Percentiles rank a stretch among this genome's conserved stretches.
These are phyloP conservation scores for Watersipora subatra DNA, from an alignment of 1,140 invertebrate species.

Conservation along the genomic window DNA sequence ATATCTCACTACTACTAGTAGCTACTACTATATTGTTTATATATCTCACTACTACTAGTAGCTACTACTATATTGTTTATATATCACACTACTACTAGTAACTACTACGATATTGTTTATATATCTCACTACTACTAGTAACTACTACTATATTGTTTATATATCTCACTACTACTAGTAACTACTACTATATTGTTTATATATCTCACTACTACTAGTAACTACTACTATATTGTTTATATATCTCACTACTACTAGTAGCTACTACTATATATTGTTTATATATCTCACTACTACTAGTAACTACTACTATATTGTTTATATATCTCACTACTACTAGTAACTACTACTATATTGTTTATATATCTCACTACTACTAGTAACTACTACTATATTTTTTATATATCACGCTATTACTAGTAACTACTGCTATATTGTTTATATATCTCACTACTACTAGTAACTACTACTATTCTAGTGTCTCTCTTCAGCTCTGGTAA, in stretches of 20 bases:
- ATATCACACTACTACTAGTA: neutral
- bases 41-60: neutral
- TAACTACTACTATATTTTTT: neutral
- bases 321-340: neutral
- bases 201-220: neutral
- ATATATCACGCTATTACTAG: neutral
- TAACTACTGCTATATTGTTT: neutral
- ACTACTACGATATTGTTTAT: neutral
- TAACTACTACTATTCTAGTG: neutral
- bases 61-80: neutral
- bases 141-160: neutral
- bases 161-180: neutral
- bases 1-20: neutral
- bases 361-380: neutral
- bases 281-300: neutral
- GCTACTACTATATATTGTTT: neutral
- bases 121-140: neutral
- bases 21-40: neutral
- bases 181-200: neutral
- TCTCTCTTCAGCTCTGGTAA: slow-evolving; percentile 7
- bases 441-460: neutral
- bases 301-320: neutral
- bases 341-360: neutral
- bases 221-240: neutral
- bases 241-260: neutral